Percentiles rank a stretch among this genome's conserved stretches.
Evolutionary conservation across 2,113 vertebrate species (phyloP).

Genomic region (Campylomormyrus tamandua): DNA sequence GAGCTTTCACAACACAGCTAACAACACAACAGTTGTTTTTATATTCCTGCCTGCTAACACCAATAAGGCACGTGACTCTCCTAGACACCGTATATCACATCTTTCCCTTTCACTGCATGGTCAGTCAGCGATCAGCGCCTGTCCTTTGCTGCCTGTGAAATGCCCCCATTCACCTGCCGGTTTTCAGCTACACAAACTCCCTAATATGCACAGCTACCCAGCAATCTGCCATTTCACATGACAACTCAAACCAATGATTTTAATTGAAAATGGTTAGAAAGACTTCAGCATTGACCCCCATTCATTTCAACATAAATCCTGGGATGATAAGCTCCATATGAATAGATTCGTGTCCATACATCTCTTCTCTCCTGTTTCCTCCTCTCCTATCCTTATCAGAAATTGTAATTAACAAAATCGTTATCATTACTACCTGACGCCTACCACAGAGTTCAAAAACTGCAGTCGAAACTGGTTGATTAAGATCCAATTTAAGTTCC

Average conservation of each 20-base stretch:
- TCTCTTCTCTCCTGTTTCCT: conserved; percentile 34
- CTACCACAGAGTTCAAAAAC: conserved; percentile 60
- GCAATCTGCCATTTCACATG: not conserved
- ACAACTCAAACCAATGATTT: not conserved
- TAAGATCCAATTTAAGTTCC: conserved; percentile 71
- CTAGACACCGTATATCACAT: not conserved
- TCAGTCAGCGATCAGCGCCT: not conserved
- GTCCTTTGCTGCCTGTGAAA: not conserved
- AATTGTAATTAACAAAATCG: conserved; percentile 74
- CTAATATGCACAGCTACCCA: not conserved
- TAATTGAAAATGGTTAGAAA: conserved; percentile 19
- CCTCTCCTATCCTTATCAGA: conserved; percentile 64
- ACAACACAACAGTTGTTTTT: not conserved
- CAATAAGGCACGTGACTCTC: not conserved
- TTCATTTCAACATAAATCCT: not conserved
- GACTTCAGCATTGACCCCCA: not conserved
- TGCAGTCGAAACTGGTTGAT: conserved; percentile 77
- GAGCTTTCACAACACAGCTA: not conserved
- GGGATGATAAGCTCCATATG: not conserved
- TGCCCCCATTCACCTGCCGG: not conserved
- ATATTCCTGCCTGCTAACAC: not conserved
- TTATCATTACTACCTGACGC: conserved; percentile 77
- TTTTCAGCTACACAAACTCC: not conserved
- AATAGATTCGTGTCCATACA: not conserved
- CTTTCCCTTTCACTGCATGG: not conserved